A percentile compares a stretch with the other conserved stretches of the same genome.
phyloP scores from a whole-genome alignment of 2,113 vertebrate species.

The Thalassarche chlororhynchos region DNA sequence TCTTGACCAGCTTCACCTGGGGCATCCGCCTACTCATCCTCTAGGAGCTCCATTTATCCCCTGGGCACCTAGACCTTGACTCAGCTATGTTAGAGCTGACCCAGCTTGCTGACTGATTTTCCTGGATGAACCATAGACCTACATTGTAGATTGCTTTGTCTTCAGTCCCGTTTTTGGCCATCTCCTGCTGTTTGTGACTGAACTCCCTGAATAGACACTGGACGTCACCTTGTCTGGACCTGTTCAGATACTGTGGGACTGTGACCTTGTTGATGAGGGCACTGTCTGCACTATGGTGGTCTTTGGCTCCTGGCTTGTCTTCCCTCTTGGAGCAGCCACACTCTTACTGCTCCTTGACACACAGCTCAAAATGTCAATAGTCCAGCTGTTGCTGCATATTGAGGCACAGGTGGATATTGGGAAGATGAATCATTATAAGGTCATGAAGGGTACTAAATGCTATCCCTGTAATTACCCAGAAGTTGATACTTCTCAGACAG shows the following conservation, averaged over 20 bases:
- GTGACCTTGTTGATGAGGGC: background rate
- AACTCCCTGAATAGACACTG: background rate
- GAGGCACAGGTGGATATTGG: background rate
- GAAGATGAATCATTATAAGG: background rate
- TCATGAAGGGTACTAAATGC: background rate
- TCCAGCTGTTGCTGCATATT: background rate
- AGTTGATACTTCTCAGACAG: background rate
- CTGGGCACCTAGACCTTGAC: background rate
- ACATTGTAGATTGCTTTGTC: background rate
- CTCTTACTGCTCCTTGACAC: background rate
- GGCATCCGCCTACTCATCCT: too few relatives aligned
- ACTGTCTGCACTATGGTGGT: background rate
- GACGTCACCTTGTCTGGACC: background rate
- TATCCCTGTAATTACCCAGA: background rate
- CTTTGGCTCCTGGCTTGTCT: background rate
- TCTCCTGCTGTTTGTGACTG: background rate
- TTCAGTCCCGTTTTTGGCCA: background rate
- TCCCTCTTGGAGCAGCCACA: background rate
- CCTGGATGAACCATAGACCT: background rate
- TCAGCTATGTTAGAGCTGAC: background rate
- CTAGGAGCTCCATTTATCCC: background rate
- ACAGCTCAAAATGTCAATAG: background rate
- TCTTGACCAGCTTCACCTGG: background rate
- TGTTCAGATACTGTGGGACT: background rate
- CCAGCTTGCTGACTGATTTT: background rate